Evolutionary conservation across 1,140 invertebrate genomes (phyloP), one percentile per base, ranked within the genome.

Genomic region (Drosophila pectinifera): DNA sequence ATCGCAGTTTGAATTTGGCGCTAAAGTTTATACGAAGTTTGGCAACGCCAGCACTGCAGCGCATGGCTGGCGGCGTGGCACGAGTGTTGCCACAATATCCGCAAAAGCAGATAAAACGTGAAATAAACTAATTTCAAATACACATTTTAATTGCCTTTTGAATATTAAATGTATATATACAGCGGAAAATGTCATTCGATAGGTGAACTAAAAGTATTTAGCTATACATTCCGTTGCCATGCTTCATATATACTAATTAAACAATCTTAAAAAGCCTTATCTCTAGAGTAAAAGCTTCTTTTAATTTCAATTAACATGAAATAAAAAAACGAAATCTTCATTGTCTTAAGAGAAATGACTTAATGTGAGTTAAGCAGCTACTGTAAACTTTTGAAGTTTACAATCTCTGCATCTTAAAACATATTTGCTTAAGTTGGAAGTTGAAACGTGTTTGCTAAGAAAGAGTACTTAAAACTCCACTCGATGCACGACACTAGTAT

Each of bases 1-100:
- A 36, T 53, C 49, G 4, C 18, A 36, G 18, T 53, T 53, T 36
- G 4, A 53, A 53, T 53, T 53, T 53, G 13, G 28, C 49, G 49
- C 18, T 18, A 36, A 53, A n/a, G 13, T 22, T 20, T 34, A 4
- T 13, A 36, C 13, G 5, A 20, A 5, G 34, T 20, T 20, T 14
- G 49, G 49, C 31, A 36, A 53, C 49, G 18, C 31, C 7, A 11
- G 7, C 28, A 1, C 4, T 51, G 10, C 28, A 51, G 18, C 18
- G 26, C n/a, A 48, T 48, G 45, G 8, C 24, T 26, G 7, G 16
- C 24, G 26, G 10, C 24, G 28, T 36, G 31, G 49, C 18, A 36
- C 18, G 13, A 53, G 49, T 53, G 49, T 20, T 53, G 49, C 49
- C 49, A 36, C 18, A 14, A 18, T 36, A 36, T 20, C 3, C 26